phyloP scores from a whole-genome alignment of 2,797 vertebrate species.

The Oryzias dopingdopingensis region DNA sequence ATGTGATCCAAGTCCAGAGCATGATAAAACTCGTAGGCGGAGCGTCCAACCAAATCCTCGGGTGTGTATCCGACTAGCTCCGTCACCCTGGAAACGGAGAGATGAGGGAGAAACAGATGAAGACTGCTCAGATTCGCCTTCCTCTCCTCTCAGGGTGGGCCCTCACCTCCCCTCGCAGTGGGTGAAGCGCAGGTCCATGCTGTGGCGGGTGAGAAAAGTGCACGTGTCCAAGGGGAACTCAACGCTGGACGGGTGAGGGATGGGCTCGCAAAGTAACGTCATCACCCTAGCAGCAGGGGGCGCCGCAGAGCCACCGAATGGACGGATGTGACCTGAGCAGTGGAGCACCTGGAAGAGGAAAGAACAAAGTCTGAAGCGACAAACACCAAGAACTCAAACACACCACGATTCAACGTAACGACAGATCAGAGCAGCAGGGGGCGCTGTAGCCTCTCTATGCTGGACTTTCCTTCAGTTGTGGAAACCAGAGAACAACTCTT shows the following conservation, averaged over 20 bases:
- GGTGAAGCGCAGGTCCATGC: constrained; percentile 88
- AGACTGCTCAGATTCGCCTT: not conserved
- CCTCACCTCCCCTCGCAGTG: constrained; percentile 88
- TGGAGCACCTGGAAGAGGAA: constrained; percentile 80
- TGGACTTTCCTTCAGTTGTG: too few species aligned
- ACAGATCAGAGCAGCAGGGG: too few species aligned
- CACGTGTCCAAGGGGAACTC: constrained; percentile 84
- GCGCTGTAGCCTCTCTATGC: too few species aligned
- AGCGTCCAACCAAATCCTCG: constrained; percentile 77
- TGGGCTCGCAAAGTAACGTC: constrained; percentile 87
- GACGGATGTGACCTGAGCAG: constrained; percentile 82
- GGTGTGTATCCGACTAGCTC: constrained; percentile 79
- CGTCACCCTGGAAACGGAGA: constrained; percentile 64
- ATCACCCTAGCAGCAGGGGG: constrained; percentile 72
- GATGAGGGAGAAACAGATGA: too few species aligned
- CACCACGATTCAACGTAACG: too few species aligned
- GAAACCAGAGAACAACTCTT: too few species aligned
- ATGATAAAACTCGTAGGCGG: constrained; percentile 70
- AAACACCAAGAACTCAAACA: too few species aligned
- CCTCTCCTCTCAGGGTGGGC: not conserved
- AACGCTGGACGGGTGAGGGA: constrained; percentile 85
- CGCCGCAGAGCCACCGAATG: constrained; percentile 29
- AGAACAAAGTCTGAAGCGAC: not conserved
- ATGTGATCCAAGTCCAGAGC: constrained; percentile 79
- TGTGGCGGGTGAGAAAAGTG: constrained; percentile 87